Evolutionary conservation across 2,888 invertebrate genomes (phyloP), one percentile per base, ranked within the genome.

Genomic region (Torymus auratus): DNA sequence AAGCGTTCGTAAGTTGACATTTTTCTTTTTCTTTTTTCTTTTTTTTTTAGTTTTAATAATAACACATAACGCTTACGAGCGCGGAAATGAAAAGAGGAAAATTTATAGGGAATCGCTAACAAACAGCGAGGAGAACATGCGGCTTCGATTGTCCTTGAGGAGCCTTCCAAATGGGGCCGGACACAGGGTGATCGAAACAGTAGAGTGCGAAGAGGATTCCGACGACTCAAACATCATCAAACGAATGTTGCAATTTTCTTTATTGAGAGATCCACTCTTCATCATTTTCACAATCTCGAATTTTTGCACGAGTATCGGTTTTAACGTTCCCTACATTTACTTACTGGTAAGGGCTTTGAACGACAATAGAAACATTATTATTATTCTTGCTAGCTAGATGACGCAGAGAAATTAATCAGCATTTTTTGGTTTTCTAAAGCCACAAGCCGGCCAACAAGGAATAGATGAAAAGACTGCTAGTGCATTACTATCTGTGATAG

Each of bases 301-400:
- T 91, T 97, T 99, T 90, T 95, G 96, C 88, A 98, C 98, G 62
- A 98, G 97, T 89, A 95, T 98, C 88, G 98, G 98, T 82, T 98
- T 97, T 92, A 97, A 98, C 91, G 94, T 98, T 88, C 98, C 98
- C 55, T 98, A 97, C 89, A 95, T 98, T 73, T 98, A 96, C 88
- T 93, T 96, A 81, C 95, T 95, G 85, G 83, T 83, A 41, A 82
- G 83, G 7, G 7, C 41, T 41, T 41, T 41, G 41, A 41, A 7
- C 41, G 1, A 7, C 7, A 41, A 41, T 41, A 7, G 41, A 41
- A 20, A 2, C 20, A 20, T 20, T 20, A 20, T 20, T 20, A 20
- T 20, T 41, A 41, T 41, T 41, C 7, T 5, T 41, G 41, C 41
- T 41, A 41, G 41, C 41, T 41, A 41, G 41, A 7, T 10, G 41